Evolutionary conservation across 2,113 vertebrate species (phyloP).

Genomic region (Desmodus rotundus): DNA sequence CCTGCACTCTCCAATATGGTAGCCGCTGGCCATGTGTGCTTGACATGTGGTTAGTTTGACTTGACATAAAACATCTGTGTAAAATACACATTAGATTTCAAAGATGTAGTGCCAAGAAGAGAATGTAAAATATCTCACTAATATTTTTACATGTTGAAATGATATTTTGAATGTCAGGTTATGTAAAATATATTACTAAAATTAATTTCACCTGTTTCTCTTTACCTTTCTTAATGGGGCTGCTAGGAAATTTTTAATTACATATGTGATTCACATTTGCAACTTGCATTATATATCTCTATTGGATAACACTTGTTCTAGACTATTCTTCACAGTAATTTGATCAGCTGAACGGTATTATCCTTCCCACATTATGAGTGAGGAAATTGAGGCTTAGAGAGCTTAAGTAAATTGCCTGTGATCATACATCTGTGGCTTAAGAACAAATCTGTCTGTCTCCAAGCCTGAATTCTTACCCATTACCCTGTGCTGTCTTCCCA

Average conservation of each 20-base stretch:
- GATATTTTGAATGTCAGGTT: neutral
- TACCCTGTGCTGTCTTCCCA: neutral
- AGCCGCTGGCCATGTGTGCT: neutral
- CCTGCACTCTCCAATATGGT: neutral
- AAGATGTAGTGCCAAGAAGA: neutral
- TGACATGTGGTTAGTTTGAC: neutral
- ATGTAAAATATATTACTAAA: neutral
- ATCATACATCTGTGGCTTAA: slow-evolving; percentile 50
- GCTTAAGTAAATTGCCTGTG: slow-evolving; percentile 53
- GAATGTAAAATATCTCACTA: neutral
- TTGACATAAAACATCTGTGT: neutral
- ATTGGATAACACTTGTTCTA: neutral
- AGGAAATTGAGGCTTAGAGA: slow-evolving; percentile 61
- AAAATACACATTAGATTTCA: neutral
- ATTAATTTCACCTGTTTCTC: slow-evolving; percentile 22
- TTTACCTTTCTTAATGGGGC: neutral
- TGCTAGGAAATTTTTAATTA: neutral
- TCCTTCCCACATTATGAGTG: slow-evolving; percentile 42
- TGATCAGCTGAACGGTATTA: slow-evolving; percentile 40
- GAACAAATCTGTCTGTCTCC: slow-evolving; percentile 22
- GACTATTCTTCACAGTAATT: slow-evolving; percentile 45
- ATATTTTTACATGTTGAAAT: neutral
- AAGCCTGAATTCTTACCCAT: slow-evolving; percentile 19
- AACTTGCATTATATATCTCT: slow-evolving; percentile 26
- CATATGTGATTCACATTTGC: neutral